Evolutionary conservation across 2,888 invertebrate species (phyloP), one percentile per base, ranked within the genome.

Genomic region (Lamproptera curius): DNA sequence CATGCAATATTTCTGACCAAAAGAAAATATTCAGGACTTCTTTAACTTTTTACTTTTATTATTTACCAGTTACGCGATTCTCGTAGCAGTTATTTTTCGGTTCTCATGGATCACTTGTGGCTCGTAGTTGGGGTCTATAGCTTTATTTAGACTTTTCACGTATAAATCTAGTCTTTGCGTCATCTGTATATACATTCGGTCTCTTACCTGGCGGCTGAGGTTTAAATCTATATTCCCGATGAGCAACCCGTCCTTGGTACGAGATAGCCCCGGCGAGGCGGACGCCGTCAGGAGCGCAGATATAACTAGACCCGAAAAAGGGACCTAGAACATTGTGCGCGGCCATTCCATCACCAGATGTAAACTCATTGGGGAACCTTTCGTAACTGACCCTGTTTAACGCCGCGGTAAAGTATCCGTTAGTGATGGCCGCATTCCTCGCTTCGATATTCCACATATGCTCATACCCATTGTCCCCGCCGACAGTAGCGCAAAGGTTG

Each of bases 361-460:
- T 81, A 48, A 81, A 81, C 53, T 81, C 81, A 17, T 76, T 77
- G 91, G 92, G 88, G 61, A 97, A 92, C 43, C 82, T 79, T 71
- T 97, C 97, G 0, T 93, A 95, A 42, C 99, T 99, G 0, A 99
- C 97, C 44, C 99, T 91, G 81, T 99, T 99, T 33, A 92, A 92
- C 1, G 95, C 97, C 59, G 96, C 97, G 0, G 98, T 95, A 74
- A 93, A 99, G 75, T 97, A 98, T 65, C 93, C 94, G 77, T 98
- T 99, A 0, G 98, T 97, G 51, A 99, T 94, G 0, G 99, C 98
- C 1, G 98, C 98, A 77, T 94, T 95, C 57, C 98, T 89, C 0
- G 98, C 98, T 78, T 99, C 98, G 50, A 99, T 92, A 4, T 94
- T 91, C 98, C 98, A 99, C 65, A 98, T 80, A 1, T 97, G 97